Evolutionary conservation across 1,140 invertebrate genomes (phyloP).

Genomic region (Drosophila rhopaloa): DNA sequence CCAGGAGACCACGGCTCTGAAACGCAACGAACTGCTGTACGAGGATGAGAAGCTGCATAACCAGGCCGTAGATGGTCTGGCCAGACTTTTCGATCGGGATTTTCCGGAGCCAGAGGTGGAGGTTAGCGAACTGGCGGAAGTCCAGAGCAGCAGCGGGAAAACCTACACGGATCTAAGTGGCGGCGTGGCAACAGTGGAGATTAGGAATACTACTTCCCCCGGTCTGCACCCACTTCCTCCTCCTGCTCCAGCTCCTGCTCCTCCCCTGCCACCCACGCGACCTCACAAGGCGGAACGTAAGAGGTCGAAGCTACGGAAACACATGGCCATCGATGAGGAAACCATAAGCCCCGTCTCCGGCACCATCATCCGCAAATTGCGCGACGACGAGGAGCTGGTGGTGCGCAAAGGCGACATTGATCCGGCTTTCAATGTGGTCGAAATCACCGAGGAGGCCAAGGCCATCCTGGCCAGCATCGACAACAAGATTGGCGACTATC

Average conservation of each 20-base stretch:
- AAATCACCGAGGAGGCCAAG: slow-evolving; percentile 97
- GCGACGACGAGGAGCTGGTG: slow-evolving; percentile 92
- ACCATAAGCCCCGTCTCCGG: slow-evolving; percentile 99
- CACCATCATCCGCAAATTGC: slow-evolving; percentile 94
- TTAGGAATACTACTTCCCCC: background rate
- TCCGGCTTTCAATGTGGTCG: slow-evolving; percentile 97
- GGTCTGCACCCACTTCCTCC: slow-evolving; percentile 39
- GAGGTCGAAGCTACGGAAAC: slow-evolving; percentile 89
- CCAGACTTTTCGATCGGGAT: slow-evolving; percentile 74
- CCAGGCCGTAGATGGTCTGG: slow-evolving; percentile 77
- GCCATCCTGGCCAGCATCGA: slow-evolving; percentile 98
- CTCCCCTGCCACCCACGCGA: background rate
- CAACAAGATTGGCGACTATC: slow-evolving; percentile 97
- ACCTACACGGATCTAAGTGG: slow-evolving; percentile 86
- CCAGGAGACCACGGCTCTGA: slow-evolving; percentile 54
- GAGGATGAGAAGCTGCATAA: slow-evolving; percentile 79
- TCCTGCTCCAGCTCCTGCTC: slow-evolving; percentile 13
- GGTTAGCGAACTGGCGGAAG: slow-evolving; percentile 12
- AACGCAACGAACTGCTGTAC: slow-evolving; percentile 74
- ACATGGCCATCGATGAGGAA: slow-evolving; percentile 95
- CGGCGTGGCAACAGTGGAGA: slow-evolving; percentile 58
- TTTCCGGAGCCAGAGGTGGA: slow-evolving; percentile 36
- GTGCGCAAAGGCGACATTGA: slow-evolving; percentile 96
- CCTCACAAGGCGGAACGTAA: slow-evolving; percentile 85
- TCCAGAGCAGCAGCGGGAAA: slow-evolving; percentile 73